Evolutionary conservation across 2,113 vertebrate species (phyloP).

Genomic region (Origma solitaria): DNA sequence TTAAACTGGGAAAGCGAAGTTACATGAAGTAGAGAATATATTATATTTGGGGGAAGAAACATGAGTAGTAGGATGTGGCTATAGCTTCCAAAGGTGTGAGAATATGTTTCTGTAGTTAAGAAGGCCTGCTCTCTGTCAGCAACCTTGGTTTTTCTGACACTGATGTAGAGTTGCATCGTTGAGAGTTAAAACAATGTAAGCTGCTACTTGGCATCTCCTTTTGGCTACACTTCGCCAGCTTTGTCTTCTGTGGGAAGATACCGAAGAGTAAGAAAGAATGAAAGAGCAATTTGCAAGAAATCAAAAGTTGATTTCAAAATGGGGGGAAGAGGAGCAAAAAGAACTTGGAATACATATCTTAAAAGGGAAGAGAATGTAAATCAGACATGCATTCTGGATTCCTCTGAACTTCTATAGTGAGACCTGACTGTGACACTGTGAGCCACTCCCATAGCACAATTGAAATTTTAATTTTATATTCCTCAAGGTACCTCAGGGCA

Average conservation of each 20-base stretch:
- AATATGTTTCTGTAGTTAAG: not conserved
- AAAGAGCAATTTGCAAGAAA: not conserved
- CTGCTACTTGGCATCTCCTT: not conserved
- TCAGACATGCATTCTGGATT: not conserved
- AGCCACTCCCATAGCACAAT: not conserved
- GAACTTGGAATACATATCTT: not conserved
- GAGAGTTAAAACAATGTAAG: not conserved
- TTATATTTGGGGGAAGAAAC: not conserved
- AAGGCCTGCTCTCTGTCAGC: not conserved
- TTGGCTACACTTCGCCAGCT: not conserved
- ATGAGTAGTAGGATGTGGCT: not conserved
- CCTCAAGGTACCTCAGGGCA: not conserved
- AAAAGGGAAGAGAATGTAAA: not conserved
- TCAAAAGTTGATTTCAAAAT: not conserved
- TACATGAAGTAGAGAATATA: not conserved
- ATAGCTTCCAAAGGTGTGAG: not conserved
- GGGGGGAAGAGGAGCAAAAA: not conserved
- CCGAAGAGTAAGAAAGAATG: not conserved
- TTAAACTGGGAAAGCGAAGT: not conserved
- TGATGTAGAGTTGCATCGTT: accelerated
- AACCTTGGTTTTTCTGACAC: not conserved
- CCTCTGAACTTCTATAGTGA: not conserved
- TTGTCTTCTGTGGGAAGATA: not conserved
- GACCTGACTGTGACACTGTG: not conserved
- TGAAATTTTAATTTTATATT: not conserved